Evolutionary conservation across 1,140 invertebrate species (phyloP), one percentile per base, ranked within the genome.

Genomic region (Belonocnema kinseyi): DNA sequence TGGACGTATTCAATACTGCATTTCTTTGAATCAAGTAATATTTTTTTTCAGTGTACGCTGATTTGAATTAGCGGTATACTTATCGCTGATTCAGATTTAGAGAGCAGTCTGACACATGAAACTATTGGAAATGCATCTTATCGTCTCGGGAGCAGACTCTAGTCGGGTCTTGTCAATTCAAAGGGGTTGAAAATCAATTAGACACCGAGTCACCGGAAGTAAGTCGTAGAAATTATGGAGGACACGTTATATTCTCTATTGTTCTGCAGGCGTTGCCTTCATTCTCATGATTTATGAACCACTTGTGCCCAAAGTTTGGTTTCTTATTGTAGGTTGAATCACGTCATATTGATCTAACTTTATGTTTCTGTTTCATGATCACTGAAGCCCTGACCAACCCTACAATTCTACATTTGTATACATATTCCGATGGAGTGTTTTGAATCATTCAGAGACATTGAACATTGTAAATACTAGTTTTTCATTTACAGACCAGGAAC

Each of bases 121-220:
- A 66, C 33, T 66, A 46, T 66, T 46, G 61, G 61, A 66, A 66
- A 66, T 33, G 21, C 58, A 61, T 46, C 33, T 80, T 82, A 80
- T 80, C 81, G 71, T 56, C 40, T 50, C 53, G 54, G 52, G 53
- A 11, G 73, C 77, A 83, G 77, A 79, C 75, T 72, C 53, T 73
- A 71, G 79, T 79, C 80, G 74, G 77, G 77, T 50, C 79, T 76
- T 77, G 73, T 66, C 80, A 71, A 83, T 80, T 80, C 77, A 80
- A 82, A 81, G 80, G 81, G 77, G 78, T 82, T 84, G 86, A 83
- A 84, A 88, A 87, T 87, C 86, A 86, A 88, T 87, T 87, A 85
- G 80, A 80, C 76, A 78, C 12, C 83, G 81, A 85, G 82, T 82
- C 83, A 82, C 80, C 85, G 84, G 86, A 86, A 87, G 83, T 84